phyloP scores from a whole-genome alignment of 2,113 vertebrate species.

The Ammodytes marinus region DNA sequence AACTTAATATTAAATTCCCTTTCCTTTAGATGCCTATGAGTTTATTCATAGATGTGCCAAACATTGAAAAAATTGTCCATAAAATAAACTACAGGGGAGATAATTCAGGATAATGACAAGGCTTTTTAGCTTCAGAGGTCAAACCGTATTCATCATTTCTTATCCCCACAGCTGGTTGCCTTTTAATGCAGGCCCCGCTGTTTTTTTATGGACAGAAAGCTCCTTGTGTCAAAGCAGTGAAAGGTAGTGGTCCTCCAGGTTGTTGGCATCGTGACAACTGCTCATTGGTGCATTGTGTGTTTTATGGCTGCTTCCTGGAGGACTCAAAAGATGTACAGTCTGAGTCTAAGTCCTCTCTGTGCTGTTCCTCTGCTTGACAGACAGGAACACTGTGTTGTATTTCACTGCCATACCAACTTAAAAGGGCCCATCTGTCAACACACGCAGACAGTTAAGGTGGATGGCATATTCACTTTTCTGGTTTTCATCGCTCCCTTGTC shows the following conservation, averaged over 20 bases:
- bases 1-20: too few relatives aligned
- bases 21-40: slow-evolving; percentile 13
- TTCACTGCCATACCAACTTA: slow-evolving; percentile 30
- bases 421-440: slow-evolving; percentile 44
- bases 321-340: slow-evolving; percentile 51
- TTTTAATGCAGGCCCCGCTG: slow-evolving; percentile 66
- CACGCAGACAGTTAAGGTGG: slow-evolving; percentile 10
- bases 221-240: slow-evolving; percentile 69
- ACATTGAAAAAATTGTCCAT: slow-evolving; percentile 21
- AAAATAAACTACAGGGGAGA: slow-evolving; percentile 44
- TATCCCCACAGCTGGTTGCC: slow-evolving; percentile 74
- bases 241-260: slow-evolving; percentile 60
- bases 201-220: slow-evolving; percentile 74
- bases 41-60: slow-evolving; percentile 29
- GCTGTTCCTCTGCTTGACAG: slow-evolving; percentile 33
- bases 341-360: slow-evolving; percentile 22
- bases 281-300: slow-evolving; percentile 70
- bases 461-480: slow-evolving; percentile 26
- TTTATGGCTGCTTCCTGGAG: slow-evolving; percentile 63
- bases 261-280: slow-evolving; percentile 71
- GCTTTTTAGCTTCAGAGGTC: slow-evolving; percentile 64
- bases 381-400: slow-evolving; percentile 33
- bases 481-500: slow-evolving; percentile 45
- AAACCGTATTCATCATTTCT: slow-evolving; percentile 66
- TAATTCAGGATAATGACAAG: slow-evolving; percentile 67